phyloP scores from a whole-genome alignment of 2,113 vertebrate genomes.

The Tursiops truncatus region DNA sequence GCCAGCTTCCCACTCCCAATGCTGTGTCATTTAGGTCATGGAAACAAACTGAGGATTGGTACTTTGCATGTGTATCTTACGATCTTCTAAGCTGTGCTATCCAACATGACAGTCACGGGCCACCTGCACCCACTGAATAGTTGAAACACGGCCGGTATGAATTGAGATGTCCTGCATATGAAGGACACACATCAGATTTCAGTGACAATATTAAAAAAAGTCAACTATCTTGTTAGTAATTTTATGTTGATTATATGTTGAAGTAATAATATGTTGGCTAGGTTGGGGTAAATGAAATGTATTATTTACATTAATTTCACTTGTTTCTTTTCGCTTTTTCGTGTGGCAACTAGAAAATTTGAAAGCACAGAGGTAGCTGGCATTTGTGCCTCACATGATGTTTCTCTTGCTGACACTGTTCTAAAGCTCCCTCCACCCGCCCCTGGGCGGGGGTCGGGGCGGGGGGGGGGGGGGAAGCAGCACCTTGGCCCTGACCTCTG shows the following conservation, averaged over 20 bases:
- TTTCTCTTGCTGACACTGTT: not conserved
- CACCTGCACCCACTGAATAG: not conserved
- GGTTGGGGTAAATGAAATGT: not conserved
- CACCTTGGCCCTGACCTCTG: accelerated
- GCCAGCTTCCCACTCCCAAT: not conserved
- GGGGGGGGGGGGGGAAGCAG: not conserved
- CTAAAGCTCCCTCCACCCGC: not conserved
- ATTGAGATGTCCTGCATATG: not conserved
- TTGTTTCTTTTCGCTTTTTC: not conserved
- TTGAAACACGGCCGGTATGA: not conserved
- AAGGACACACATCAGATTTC: not conserved
- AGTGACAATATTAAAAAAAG: not conserved
- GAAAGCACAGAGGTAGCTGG: not conserved
- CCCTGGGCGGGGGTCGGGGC: no score
- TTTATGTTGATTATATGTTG: not conserved
- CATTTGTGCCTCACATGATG: accelerated
- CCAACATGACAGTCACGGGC: not conserved
- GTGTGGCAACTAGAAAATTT: not conserved
- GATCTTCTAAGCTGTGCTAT: not conserved
- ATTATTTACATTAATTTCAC: not conserved
- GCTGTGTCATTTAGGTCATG: not conserved
- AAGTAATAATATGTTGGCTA: not conserved
- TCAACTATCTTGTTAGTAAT: not conserved
- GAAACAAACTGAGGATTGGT: not conserved
- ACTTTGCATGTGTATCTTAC: not conserved